Conservation (phyloP, 1,140 invertebrate genomes). For the Sitodiplosis mosellana region DNA sequence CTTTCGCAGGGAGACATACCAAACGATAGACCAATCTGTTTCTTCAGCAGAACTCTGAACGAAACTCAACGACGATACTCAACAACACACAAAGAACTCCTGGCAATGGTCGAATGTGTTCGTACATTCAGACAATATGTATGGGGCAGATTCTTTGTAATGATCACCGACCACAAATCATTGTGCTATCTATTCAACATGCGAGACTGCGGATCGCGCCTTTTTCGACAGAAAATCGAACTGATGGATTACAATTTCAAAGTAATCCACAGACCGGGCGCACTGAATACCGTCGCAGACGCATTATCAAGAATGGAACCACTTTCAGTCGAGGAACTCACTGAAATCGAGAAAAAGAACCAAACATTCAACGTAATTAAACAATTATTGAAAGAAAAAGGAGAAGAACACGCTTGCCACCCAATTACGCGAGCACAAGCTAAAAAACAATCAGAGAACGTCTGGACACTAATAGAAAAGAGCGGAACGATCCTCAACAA, state of each 20-base stretch:
- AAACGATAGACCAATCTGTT: constrained; percentile 13
- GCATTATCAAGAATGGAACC: not conserved
- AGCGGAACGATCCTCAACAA: not conserved
- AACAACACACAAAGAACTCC: constrained; percentile 16
- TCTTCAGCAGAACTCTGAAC: constrained; percentile 10
- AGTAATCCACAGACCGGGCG: not conserved
- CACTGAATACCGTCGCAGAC: not conserved
- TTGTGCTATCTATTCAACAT: constrained; percentile 20
- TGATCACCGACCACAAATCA: constrained; percentile 9
- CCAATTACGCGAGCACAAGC: no score
- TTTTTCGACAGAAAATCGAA: constrained; percentile 13
- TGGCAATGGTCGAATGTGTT: constrained; percentile 21
- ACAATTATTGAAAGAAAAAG: no score
- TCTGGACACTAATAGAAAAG: not conserved
- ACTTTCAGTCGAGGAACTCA: not conserved
- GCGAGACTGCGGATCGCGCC: constrained; percentile 16
- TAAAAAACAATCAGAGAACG: not conserved
- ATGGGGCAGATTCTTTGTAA: constrained; percentile 15
- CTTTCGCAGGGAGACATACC: constrained; percentile 8
- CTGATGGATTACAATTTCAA: constrained; percentile 1
- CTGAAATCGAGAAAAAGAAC: not conserved
- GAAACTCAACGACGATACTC: constrained; percentile 11
- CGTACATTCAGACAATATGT: constrained; percentile 25
- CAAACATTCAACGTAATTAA: no score
- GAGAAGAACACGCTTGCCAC: no score